A percentile compares a stretch with the other conserved stretches of the same genome.
These are phyloP conservation scores for Phaonia tiefii DNA, from an alignment of 2,888 invertebrate genomes.

Conservation along the genomic window DNA sequence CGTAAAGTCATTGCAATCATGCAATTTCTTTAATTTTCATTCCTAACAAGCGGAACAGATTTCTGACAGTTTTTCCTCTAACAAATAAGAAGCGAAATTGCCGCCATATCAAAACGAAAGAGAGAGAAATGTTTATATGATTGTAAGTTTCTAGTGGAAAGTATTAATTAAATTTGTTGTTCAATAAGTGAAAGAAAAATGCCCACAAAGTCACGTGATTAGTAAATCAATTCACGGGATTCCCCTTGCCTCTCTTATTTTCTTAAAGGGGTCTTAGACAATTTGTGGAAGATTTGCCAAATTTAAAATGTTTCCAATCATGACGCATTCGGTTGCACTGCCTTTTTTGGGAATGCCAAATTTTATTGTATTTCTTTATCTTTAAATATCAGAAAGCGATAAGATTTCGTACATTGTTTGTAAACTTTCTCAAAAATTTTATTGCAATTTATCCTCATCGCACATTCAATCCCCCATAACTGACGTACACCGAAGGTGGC, in stretches of 20 bases:
- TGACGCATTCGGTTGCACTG: neutral
- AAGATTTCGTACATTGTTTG: neutral
- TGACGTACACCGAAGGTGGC: constrained; percentile 8
- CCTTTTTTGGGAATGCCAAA: neutral
- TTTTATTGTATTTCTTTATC: neutral
- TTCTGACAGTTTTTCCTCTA: constrained; percentile 1
- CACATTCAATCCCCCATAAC: neutral
- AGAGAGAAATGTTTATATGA: constrained; percentile 1
- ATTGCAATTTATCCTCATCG: neutral
- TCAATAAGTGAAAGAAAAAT: neutral
- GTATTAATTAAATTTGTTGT: constrained; percentile 22
- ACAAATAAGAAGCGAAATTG: neutral
- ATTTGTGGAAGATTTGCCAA: neutral
- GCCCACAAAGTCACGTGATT: neutral
- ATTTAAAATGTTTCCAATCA: neutral
- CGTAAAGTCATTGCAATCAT: neutral
- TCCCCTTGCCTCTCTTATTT: too few relatives aligned
- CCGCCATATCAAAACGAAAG: neutral
- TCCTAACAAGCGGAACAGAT: constrained; percentile 26
- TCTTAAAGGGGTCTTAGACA: too few relatives aligned
- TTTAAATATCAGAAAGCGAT: neutral
- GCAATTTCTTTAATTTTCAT: constrained; percentile 15
- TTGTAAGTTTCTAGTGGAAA: constrained; percentile 1
- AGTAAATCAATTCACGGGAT: too few relatives aligned
- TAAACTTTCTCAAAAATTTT: neutral